Conservation (phyloP, 2,113 vertebrate species). For the Nematolebias whitei region DNA sequence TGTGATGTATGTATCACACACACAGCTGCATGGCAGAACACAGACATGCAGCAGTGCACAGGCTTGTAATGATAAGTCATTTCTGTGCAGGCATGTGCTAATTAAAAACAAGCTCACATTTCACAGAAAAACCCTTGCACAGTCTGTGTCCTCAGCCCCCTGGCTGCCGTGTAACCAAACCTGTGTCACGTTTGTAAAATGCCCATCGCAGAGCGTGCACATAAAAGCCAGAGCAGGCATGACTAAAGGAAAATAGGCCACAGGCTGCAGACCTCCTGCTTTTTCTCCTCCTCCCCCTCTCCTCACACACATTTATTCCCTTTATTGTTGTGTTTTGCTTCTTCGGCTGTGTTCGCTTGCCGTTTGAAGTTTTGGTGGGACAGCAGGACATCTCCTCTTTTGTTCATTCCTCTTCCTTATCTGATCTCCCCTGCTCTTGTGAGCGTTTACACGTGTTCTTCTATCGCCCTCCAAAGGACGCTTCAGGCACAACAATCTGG, state of each 20-base stretch:
- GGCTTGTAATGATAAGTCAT: conserved; percentile 29
- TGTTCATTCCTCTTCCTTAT: conserved; percentile 8
- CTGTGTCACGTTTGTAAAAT: conserved; percentile 62
- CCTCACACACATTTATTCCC: conserved; percentile 4
- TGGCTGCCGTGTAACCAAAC: conserved; percentile 59
- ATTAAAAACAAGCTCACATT: conserved; percentile 43
- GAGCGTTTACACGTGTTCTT: conserved; percentile 50
- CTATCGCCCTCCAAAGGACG: conserved; percentile 71
- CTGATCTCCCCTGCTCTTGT: conserved; percentile 35
- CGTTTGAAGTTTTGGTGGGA: conserved; percentile 59
- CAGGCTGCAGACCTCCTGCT: conserved; percentile 47
- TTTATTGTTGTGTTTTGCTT: conserved; percentile 17
- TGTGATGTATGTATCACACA: conserved; percentile 9
- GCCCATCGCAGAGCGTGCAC: conserved; percentile 50
- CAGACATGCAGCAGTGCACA: conserved; percentile 27
- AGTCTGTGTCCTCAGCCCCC: too few relatives aligned
- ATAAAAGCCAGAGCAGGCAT: conserved; percentile 54
- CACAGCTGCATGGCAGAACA: conserved; percentile 29
- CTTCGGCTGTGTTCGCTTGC: conserved; percentile 40
- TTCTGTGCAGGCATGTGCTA: conserved; percentile 45
- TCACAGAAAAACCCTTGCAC: conserved; percentile 22
- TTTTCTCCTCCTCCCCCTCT: background rate
- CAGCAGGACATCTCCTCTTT: conserved; percentile 54
- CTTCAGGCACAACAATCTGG: conserved; percentile 19
- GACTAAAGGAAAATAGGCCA: conserved; percentile 64